A percentile compares a stretch with the other conserved stretches of the same genome.
phyloP scores from a whole-genome alignment of 2,113 vertebrate genomes.

The Dermatemys mawii region DNA sequence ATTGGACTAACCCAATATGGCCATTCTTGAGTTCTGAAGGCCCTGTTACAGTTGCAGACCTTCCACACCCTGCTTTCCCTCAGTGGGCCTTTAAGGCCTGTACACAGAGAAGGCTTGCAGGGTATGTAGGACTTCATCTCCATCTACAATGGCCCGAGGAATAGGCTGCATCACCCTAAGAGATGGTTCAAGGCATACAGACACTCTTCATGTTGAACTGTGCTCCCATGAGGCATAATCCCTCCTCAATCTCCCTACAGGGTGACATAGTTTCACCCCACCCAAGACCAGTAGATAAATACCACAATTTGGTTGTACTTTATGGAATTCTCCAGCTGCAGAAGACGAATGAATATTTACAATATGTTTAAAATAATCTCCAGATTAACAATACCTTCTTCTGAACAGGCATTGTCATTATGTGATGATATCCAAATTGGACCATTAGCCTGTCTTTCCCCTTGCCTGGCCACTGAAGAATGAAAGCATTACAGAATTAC shows the following conservation, averaged over 20 bases:
- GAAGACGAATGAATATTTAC: neutral
- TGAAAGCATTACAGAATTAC: conserved; percentile 56
- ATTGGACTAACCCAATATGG: too few relatives aligned
- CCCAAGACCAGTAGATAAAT: neutral
- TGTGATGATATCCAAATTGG: neutral
- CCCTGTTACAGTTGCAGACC: neutral
- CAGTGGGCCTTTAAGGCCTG: neutral
- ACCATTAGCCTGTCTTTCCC: conserved; percentile 22
- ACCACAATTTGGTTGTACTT: neutral
- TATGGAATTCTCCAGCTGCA: neutral
- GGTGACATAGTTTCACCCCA: neutral
- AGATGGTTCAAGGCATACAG: neutral
- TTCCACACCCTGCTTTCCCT: neutral
- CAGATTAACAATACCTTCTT: conserved; percentile 18
- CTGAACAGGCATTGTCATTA: conserved; percentile 23
- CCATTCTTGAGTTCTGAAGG: neutral
- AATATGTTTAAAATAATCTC: neutral
- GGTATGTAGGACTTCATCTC: neutral
- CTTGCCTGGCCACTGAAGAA: conserved; percentile 24
- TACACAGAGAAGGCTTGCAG: neutral
- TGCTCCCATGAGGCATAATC: neutral
- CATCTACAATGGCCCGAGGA: neutral
- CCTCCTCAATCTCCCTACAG: neutral
- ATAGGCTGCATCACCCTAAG: neutral
- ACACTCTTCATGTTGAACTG: neutral